Evolutionary conservation across 1,140 invertebrate genomes (phyloP).

Genomic region (Coelopa frigida): DNA sequence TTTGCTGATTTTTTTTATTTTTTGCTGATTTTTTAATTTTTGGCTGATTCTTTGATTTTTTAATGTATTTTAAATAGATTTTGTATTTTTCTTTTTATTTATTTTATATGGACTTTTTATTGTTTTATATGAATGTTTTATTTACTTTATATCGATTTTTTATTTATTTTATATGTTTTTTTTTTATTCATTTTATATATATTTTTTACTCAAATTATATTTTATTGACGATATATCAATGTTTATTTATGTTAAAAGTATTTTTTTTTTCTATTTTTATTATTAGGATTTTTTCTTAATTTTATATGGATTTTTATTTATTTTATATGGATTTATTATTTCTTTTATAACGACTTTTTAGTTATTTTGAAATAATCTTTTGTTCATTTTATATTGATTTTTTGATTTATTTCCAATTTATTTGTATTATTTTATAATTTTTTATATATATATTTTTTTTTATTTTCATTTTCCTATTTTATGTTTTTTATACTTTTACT

Average conservation of each 20-base stretch:
- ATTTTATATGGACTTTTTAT: background rate
- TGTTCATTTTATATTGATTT: background rate
- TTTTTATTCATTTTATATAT: background rate
- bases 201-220: background rate
- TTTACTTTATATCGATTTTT: background rate
- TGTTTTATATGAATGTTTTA: background rate
- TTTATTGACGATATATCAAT: background rate
- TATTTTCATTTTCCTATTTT: background rate
- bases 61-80: too few species aligned
- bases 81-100: too few species aligned
- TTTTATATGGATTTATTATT: background rate
- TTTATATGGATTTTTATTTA: background rate
- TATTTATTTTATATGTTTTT: background rate
- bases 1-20: background rate
- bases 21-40: background rate
- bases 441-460: conserved; percentile 2
- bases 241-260: background rate
- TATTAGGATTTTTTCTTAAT: background rate
- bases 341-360: background rate
- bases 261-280: background rate
- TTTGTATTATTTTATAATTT: background rate
- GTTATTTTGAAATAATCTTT: background rate
- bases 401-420: background rate
- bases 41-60: too few species aligned
- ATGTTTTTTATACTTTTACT: background rate